phyloP scores from a whole-genome alignment of 2,797 vertebrate genomes.

The Megaceryle alcyon region DNA sequence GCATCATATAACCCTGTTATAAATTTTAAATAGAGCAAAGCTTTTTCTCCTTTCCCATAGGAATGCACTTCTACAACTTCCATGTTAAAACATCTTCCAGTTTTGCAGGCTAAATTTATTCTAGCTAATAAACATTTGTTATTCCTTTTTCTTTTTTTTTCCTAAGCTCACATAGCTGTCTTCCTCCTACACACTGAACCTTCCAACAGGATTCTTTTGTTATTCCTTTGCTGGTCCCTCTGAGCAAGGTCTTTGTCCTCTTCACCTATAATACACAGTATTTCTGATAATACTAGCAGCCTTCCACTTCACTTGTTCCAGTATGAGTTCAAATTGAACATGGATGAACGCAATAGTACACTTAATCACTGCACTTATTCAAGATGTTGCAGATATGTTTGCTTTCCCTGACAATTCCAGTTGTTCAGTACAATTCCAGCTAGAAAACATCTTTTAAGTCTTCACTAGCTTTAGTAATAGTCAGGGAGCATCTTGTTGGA shows the following conservation, averaged over 20 bases:
- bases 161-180: not conserved
- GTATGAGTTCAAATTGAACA: not conserved
- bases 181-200: not conserved
- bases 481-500: conserved; percentile 23
- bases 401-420: conserved; percentile 36
- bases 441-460: conserved; percentile 41
- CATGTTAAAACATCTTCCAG: not conserved
- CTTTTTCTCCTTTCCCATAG: not conserved
- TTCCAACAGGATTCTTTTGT: not conserved
- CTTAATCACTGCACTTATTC: conserved; percentile 10
- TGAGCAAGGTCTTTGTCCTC: not conserved
- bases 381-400: conserved; percentile 57
- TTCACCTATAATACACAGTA: not conserved
- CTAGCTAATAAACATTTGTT: not conserved
- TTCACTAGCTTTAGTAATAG: conserved; percentile 45
- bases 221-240: not conserved
- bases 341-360: not conserved
- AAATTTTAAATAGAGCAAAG: not conserved
- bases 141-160: not conserved
- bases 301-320: not conserved
- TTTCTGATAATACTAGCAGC: not conserved
- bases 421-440: conserved; percentile 27
- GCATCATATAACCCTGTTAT: not conserved
- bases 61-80: not conserved
- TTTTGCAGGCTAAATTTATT: not conserved